Evolutionary conservation across 2,888 invertebrate genomes (phyloP).

Genomic region (Endomychus coccineus): DNA sequence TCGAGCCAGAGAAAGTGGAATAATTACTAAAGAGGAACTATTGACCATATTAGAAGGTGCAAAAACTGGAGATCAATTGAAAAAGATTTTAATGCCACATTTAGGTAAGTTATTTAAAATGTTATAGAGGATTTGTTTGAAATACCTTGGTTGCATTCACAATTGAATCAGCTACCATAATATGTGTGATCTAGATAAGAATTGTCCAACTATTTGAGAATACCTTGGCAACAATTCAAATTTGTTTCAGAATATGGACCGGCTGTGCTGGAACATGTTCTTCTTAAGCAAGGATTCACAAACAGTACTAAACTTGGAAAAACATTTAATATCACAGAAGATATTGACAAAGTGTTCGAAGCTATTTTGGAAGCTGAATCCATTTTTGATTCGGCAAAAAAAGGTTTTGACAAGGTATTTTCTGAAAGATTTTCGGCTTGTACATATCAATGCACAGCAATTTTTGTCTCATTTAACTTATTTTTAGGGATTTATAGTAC

Average conservation of each 20-base stretch:
- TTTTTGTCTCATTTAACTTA: not conserved
- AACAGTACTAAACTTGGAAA: constrained; percentile 55
- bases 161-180: too few species aligned
- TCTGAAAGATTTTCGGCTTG: not conserved
- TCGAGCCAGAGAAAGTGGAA: constrained; percentile 59
- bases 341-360: constrained; percentile 53
- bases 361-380: constrained; percentile 65
- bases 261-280: constrained; percentile 84
- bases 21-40: constrained; percentile 49
- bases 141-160: constrained; percentile 2
- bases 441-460: not conserved
- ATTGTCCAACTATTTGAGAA: not conserved
- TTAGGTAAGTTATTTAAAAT: constrained; percentile 60
- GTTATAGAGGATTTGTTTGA: too few species aligned
- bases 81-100: constrained; percentile 73
- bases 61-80: constrained; percentile 68
- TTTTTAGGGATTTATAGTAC: constrained; percentile 72
- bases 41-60: constrained; percentile 53
- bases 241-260: constrained; percentile 71
- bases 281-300: constrained; percentile 61
- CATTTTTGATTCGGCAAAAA: constrained; percentile 53
- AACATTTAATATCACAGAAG: constrained; percentile 56
- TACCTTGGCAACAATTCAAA: constrained; percentile 5
- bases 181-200: too few species aligned
- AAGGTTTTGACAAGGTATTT: constrained; percentile 50